Evolutionary conservation across 1,140 invertebrate species (phyloP), one percentile per base, ranked within the genome.

Genomic region (Caenorhabditis tropicalis): DNA sequence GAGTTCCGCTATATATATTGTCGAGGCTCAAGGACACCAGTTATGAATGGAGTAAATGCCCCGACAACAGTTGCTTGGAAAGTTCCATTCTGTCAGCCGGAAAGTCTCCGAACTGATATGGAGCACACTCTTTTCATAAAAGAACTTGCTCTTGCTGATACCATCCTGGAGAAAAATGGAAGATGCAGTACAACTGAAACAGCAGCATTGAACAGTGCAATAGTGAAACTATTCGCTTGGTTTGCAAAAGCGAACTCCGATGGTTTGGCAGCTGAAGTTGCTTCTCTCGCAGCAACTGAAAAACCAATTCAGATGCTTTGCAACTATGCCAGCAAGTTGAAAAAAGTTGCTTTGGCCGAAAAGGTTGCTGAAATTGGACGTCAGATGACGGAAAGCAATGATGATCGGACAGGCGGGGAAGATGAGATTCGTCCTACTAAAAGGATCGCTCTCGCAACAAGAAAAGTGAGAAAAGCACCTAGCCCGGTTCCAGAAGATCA

Each of bases 1-100:
- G 51, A 53, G 16, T 82, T 53, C 53, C 49, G 81, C 7, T 82
- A 82, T 21, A 58, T 82, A 9, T 82, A 82, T 31, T 82, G 81
- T 39, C 81, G 81, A 1, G 81, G 81, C 10, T 46, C 53, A 0
- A 15, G 36, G 1, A 58, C 29, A 36, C 81, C 81, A 21, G 9
- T 82, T 16, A 33, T 58, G 3, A 82, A 36, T 39, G 65, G 65
- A 24, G 24, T 74, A 6, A 74, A 74, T 43, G 65, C 65, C 10
- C 65, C 65, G 6, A 74, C 36, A 3, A 74, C 65, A 12, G 29
- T 43, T 19, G 33, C n/a, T 4, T 74, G 33, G 36, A 74, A 74
- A 43, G 36, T 74, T 12, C 65, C 65, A 24, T 74, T 74, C 36
- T 74, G 65, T 74, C 65, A 43, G 27, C 65, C 65, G 2, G 65